Percentiles rank a stretch among this genome's conserved stretches.
Evolutionary conservation across 2,113 vertebrate species (phyloP).

Genomic region (Synchiropus splendidus): DNA sequence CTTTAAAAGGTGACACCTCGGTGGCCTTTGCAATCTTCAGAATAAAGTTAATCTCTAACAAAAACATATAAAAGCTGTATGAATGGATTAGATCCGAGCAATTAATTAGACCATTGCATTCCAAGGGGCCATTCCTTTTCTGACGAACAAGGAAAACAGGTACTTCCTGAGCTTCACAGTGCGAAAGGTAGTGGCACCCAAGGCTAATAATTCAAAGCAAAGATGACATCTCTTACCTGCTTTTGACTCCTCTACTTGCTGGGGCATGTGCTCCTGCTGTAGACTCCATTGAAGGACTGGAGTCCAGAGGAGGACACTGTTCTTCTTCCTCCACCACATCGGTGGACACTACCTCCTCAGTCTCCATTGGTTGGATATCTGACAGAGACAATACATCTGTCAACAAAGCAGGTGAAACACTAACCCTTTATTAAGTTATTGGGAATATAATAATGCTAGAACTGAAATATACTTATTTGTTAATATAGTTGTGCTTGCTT

Average conservation of each 20-base stretch:
- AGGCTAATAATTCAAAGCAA: constrained; percentile 3
- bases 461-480: no score
- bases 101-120: no score
- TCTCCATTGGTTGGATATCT: constrained; percentile 54
- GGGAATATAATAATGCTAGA: no score
- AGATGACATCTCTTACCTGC: constrained; percentile 66
- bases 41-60: no score
- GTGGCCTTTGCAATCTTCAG: constrained; percentile 5
- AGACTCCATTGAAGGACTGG: constrained; percentile 69
- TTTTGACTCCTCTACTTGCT: constrained; percentile 76
- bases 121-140: no score
- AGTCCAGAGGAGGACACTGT: constrained; percentile 60
- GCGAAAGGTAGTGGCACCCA: constrained; percentile 11
- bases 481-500: no score
- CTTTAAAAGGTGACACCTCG: constrained; percentile 49
- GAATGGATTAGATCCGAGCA: no score
- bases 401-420: no score
- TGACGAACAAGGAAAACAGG: no score
- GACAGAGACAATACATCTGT: not conserved
- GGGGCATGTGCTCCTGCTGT: constrained; percentile 70
- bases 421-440: no score
- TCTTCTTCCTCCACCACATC: constrained; percentile 63
- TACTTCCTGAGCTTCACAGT: no score
- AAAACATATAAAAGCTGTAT: no score
- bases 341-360: constrained; percentile 69